Evolutionary conservation across 2,113 vertebrate species (phyloP), one percentile per base, ranked within the genome.

Genomic region (Bubo blakistoni): DNA sequence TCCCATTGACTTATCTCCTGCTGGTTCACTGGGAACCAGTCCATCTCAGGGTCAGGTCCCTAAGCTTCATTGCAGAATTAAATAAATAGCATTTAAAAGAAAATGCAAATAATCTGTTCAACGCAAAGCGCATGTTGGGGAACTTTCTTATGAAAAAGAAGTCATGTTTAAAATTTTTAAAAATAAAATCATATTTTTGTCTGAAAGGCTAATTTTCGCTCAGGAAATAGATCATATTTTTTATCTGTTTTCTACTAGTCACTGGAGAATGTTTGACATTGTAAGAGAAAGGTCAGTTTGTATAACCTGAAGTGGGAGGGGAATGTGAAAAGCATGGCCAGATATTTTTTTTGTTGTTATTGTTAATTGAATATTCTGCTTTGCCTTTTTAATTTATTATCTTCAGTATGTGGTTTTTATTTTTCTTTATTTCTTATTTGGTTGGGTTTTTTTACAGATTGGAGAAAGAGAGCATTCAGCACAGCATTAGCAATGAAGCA

Each of bases 401-500:
- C 62, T 69, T 79, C 26, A 11, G 19, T 62, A 11, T 40, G 26
- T 13, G 47, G 40, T 74, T 88, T 77, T 94, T 92, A 57, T 57
- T 86, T 81, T 86, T 92, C 58, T 88, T 77, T 92, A 30, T 93
- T 91, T 95, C 38, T 84, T 63, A 16, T 95, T 84, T 96, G 80
- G 83, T 17, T 77, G 10, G n/a, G 4, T 30, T 95, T 97, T 70
- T 95, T 66, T 55, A 51, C 92, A 99, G 99, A 96, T 98, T 99
- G 97, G 98, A 99, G 97, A 98, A 98, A 97, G 98, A 99, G 93
- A 98, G 82, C 85, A 98, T 98, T 93, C 98, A 98, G 91, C 98
- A 98, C n/a, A 98, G 98, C 96, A 93, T 98, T 69, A 97, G 97
- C 73, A 98, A 98, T 57, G 98, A 99, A 97, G 98, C 98, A 97